Conservation (phyloP, 2,888 invertebrate species). For the Leucozona laternaria region DNA sequence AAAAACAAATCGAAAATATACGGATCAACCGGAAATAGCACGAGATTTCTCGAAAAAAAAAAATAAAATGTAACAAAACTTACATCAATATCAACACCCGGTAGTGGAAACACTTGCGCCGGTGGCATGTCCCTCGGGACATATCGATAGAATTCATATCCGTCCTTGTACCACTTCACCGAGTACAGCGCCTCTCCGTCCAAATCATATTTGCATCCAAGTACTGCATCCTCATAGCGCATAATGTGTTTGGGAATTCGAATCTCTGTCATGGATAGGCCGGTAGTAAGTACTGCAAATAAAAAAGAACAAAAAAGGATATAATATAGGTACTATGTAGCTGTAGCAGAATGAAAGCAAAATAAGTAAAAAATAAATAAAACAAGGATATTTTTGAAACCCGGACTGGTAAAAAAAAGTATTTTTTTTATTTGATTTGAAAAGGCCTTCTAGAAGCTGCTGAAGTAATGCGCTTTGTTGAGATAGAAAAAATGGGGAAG, state of each 20-base stretch:
- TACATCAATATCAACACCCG: slow-evolving; percentile 94
- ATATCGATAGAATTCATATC: slow-evolving; percentile 94
- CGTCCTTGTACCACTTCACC: slow-evolving; percentile 96
- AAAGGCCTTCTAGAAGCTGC: slow-evolving; percentile 26
- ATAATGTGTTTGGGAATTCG: slow-evolving; percentile 93
- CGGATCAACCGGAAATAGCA: slow-evolving; percentile 31
- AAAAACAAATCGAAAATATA: slow-evolving; percentile 12
- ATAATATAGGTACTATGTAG: not conserved
- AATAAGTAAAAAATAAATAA: slow-evolving; percentile 39
- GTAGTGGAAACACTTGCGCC: slow-evolving; percentile 90
- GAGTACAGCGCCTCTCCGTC: slow-evolving; percentile 93
- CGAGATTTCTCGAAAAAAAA: slow-evolving; percentile 14
- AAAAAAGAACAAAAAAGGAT: slow-evolving; percentile 46
- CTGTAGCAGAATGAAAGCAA: slow-evolving; percentile 24
- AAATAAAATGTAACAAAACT: slow-evolving; percentile 83
- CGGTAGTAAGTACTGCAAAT: slow-evolving; percentile 83
- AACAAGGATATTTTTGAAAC: slow-evolving; percentile 24
- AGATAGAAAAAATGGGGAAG: slow-evolving; percentile 5
- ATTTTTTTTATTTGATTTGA: slow-evolving; percentile 23
- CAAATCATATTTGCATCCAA: slow-evolving; percentile 93
- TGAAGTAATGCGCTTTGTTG: slow-evolving; percentile 41
- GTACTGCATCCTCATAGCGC: slow-evolving; percentile 89
- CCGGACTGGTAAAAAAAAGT: slow-evolving; percentile 1
- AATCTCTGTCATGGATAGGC: slow-evolving; percentile 90
- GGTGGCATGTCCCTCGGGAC: slow-evolving; percentile 93